These are phyloP conservation scores for Lepidurus arcticus DNA, from an alignment of 1,140 invertebrate genomes.

Conservation along the genomic window DNA sequence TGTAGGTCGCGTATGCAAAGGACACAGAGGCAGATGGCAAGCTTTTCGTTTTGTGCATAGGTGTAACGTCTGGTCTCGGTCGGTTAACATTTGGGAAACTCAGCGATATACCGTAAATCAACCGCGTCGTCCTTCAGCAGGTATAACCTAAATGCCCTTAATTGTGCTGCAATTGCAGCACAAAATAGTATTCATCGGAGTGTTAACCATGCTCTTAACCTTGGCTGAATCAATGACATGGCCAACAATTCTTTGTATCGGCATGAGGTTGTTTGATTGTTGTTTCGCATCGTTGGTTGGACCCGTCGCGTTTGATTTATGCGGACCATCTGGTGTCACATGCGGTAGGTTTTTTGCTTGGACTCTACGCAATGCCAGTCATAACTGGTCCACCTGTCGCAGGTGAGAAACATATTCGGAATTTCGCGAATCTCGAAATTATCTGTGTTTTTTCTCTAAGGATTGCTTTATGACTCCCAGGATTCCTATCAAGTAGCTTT, in stretches of 20 bases:
- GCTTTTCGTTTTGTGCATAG: constrained; percentile 76
- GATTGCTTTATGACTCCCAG: constrained; percentile 50
- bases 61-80: constrained; percentile 75
- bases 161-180: constrained; percentile 43
- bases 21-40: constrained; percentile 58
- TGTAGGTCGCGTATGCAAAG: constrained; percentile 62
- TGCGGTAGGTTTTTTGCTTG: constrained; percentile 83
- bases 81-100: constrained; percentile 77
- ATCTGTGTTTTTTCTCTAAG: constrained; percentile 44
- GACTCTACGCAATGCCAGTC: constrained; percentile 76
- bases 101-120: constrained; percentile 70
- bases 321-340: constrained; percentile 73
- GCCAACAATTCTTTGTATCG: constrained; percentile 63
- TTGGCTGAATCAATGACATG: constrained; percentile 58
- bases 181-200: constrained; percentile 74
- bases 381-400: constrained; percentile 81
- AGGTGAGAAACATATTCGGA: constrained; percentile 47
- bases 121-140: constrained; percentile 78
- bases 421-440: constrained; percentile 27
- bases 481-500: constrained; percentile 69
- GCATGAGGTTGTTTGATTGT: constrained; percentile 86
- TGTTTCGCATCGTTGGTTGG: constrained; percentile 86
- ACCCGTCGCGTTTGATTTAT: constrained; percentile 86
- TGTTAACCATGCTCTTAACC: constrained; percentile 71
- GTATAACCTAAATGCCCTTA: constrained; percentile 39